phyloP scores from a whole-genome alignment of 2,797 vertebrate species.

The Enoplosus armatus region DNA sequence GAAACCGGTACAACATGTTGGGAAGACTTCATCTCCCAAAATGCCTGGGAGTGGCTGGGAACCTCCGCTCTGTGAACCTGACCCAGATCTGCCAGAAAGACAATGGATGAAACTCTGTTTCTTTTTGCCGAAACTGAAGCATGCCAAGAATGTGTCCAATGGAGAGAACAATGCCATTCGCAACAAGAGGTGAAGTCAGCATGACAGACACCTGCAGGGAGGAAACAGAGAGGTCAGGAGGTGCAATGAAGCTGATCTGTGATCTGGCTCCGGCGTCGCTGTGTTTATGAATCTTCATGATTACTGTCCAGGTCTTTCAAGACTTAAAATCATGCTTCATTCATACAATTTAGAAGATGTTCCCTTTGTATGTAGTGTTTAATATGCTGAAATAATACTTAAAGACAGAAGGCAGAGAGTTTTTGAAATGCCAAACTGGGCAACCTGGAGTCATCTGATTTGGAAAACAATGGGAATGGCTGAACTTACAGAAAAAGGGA shows the following conservation, averaged over 20 bases:
- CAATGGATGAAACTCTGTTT: constrained; percentile 9
- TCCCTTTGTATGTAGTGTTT: not conserved
- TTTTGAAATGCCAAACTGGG: too few species aligned
- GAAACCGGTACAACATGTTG: not conserved
- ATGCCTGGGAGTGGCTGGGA: not conserved
- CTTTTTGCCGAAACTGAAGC: not conserved
- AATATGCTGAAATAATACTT: not conserved
- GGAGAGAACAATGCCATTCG: not conserved
- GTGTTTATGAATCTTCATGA: not conserved
- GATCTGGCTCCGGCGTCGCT: too few species aligned
- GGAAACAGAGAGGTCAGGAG: not conserved
- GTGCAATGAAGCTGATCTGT: too few species aligned
- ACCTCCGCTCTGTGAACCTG: constrained; percentile 7
- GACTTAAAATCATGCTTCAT: too few species aligned
- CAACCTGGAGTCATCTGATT: too few species aligned
- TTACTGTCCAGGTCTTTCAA: not conserved
- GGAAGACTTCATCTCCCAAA: not conserved
- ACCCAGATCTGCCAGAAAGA: not conserved
- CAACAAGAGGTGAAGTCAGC: not conserved
- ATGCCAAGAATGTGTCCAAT: constrained; percentile 20
- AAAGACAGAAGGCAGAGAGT: too few species aligned
- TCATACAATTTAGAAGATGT: not conserved
- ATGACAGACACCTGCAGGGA: not conserved
- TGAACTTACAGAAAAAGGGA: too few species aligned
- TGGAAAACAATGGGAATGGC: too few species aligned